phyloP scores from a whole-genome alignment of 2,113 vertebrate genomes.

The Planiliza haematocheilus region DNA sequence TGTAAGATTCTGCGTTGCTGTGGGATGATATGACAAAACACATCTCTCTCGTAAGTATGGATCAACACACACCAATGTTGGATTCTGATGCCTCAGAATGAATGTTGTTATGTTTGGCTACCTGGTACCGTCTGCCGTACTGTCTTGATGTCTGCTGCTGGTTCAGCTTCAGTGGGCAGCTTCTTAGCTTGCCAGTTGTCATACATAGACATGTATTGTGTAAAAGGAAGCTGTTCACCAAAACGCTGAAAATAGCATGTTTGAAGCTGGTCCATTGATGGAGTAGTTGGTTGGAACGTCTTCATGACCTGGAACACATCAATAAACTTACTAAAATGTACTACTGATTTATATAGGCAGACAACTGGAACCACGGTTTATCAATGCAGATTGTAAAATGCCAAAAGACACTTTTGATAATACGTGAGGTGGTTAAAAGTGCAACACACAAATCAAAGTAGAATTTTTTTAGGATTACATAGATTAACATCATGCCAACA shows the following conservation, averaged over 20 bases:
- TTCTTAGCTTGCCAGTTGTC: conserved; percentile 43
- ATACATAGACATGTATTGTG: conserved; percentile 73
- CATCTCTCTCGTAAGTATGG: neutral
- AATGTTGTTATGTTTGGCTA: conserved; percentile 30
- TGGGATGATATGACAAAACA: neutral
- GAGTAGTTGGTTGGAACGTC: conserved; percentile 28
- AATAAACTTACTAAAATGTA: too few relatives aligned
- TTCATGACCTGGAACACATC: conserved; percentile 66
- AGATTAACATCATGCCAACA: too few relatives aligned
- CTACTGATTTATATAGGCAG: neutral
- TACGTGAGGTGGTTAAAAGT: too few relatives aligned
- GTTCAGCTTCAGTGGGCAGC: neutral
- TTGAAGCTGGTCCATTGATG: conserved; percentile 69
- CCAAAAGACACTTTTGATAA: too few relatives aligned
- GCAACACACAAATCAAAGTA: too few relatives aligned
- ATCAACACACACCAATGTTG: neutral
- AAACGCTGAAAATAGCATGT: conserved; percentile 54
- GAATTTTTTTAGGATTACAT: too few relatives aligned
- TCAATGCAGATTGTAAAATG: too few relatives aligned
- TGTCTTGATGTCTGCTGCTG: neutral
- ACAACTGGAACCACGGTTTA: too few relatives aligned
- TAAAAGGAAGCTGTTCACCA: conserved; percentile 61
- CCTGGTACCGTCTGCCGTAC: conserved; percentile 31
- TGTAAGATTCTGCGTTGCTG: conserved; percentile 12
- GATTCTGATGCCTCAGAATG: neutral